phyloP scores from a whole-genome alignment of 2,113 vertebrate genomes.

The Rhinolophus sinicus region DNA sequence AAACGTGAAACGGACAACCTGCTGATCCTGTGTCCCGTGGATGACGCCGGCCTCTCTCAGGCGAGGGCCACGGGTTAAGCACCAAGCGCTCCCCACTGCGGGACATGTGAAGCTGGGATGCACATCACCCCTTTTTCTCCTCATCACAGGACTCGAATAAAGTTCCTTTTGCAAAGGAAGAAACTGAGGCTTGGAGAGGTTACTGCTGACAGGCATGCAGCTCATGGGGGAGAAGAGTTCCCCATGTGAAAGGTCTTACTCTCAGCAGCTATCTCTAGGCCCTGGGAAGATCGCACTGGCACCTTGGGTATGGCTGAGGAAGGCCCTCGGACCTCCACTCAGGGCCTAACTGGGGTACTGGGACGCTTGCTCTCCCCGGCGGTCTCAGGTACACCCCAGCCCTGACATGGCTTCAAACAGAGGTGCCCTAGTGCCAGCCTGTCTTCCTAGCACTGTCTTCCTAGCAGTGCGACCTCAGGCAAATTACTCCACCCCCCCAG shows the following conservation, averaged over 20 bases:
- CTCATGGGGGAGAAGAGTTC: not conserved
- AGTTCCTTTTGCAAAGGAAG: not conserved
- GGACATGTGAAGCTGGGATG: accelerated
- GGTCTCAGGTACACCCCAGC: not conserved
- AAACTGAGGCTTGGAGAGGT: not conserved
- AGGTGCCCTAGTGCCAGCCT: not conserved
- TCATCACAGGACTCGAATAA: no score
- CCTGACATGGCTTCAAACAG: not conserved
- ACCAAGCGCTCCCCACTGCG: not conserved
- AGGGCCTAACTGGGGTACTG: not conserved
- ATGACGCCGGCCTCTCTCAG: not conserved
- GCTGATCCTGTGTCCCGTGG: not conserved
- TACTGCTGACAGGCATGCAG: not conserved
- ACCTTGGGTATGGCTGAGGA: not conserved
- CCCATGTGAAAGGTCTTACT: not conserved
- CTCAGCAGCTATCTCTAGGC: not conserved
- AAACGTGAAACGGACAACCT: not conserved
- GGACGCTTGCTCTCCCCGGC: no score
- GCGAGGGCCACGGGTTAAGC: not conserved
- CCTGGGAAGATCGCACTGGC: not conserved
- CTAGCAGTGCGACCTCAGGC: not conserved
- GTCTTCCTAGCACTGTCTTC: not conserved
- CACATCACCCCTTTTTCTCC: not conserved
- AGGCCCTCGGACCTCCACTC: not conserved
- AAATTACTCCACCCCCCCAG: not conserved